These are phyloP conservation scores for Luffia ferchaultella DNA, from an alignment of 2,888 invertebrate genomes.

Conservation along the genomic window DNA sequence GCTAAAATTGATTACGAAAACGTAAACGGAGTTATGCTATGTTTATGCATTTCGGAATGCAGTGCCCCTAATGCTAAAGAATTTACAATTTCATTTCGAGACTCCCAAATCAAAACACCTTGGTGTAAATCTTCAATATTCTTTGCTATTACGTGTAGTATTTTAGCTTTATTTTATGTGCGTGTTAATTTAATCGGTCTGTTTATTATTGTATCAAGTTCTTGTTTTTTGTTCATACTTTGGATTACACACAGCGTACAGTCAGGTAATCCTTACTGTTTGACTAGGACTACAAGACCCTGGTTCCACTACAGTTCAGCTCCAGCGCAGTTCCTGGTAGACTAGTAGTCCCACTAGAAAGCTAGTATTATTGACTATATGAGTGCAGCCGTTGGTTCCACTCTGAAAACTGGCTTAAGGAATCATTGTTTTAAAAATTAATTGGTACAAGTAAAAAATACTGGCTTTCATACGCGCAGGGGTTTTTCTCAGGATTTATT, in stretches of 20 bases:
- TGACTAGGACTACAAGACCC: too few relatives aligned
- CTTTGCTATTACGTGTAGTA: conserved; percentile 39
- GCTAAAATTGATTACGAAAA: conserved; percentile 34
- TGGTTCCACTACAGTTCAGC: too few relatives aligned
- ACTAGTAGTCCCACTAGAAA: too few relatives aligned
- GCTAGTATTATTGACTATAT: too few relatives aligned
- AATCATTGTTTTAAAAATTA: too few relatives aligned
- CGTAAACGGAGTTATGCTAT: conserved; percentile 43
- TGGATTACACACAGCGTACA: conserved; percentile 56
- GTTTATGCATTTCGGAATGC: conserved; percentile 29
- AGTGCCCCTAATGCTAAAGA: conserved; percentile 35
- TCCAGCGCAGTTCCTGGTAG: too few relatives aligned
- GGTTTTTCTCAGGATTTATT: too few relatives aligned
- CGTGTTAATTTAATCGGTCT: conserved; percentile 39
- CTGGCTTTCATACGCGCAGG: too few relatives aligned
- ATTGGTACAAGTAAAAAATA: too few relatives aligned
- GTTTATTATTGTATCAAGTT: conserved; percentile 33
- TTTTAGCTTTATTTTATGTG: conserved; percentile 33
- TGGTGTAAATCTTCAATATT: conserved; percentile 37
- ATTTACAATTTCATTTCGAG: conserved; percentile 46
- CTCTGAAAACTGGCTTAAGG: too few relatives aligned
- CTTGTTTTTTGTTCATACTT: conserved; percentile 40
- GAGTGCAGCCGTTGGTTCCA: too few relatives aligned
- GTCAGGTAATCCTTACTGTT: conserved; percentile 34
- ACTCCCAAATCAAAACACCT: conserved; percentile 24